phyloP scores from a whole-genome alignment of 2,888 invertebrate species.

The Ophion costatus region DNA sequence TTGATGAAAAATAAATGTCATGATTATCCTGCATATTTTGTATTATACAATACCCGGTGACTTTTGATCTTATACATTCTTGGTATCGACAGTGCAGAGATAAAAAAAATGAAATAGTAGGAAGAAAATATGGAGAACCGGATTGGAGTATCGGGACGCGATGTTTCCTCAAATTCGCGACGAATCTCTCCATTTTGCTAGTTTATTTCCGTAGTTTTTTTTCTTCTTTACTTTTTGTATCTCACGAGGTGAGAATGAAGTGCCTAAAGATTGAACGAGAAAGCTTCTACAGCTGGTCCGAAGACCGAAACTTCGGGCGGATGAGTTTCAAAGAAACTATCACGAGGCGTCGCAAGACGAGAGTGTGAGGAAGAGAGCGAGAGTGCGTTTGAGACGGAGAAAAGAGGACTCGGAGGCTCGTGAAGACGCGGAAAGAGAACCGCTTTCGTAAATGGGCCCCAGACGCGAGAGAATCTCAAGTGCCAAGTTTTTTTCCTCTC shows the following conservation, averaged over 20 bases:
- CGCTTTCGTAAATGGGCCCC: slow-evolving; percentile 64
- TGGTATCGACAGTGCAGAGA: too few species aligned
- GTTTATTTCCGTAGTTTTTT: slow-evolving; percentile 5
- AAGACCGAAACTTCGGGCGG: slow-evolving; percentile 47
- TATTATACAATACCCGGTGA: too few species aligned
- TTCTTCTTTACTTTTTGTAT: slow-evolving; percentile 17
- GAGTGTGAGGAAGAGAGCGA: slow-evolving; percentile 14
- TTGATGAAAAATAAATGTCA: too few species aligned
- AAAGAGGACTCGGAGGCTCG: slow-evolving; percentile 40
- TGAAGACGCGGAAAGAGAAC: slow-evolving; percentile 57
- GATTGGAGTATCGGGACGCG: background rate
- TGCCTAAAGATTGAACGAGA: slow-evolving; percentile 62
- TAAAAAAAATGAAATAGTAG: too few species aligned
- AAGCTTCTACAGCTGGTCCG: slow-evolving; percentile 56
- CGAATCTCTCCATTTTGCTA: background rate
- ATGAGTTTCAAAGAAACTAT: slow-evolving; percentile 68
- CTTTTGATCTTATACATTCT: too few species aligned
- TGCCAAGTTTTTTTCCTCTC: slow-evolving; percentile 56
- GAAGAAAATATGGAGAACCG: too few species aligned
- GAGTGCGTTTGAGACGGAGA: slow-evolving; percentile 7
- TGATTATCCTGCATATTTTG: too few species aligned
- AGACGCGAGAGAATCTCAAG: slow-evolving; percentile 63
- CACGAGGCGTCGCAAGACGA: slow-evolving; percentile 50
- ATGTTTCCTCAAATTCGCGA: background rate
- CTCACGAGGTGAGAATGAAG: slow-evolving; percentile 43